phyloP scores from a whole-genome alignment of 2,888 invertebrate genomes.

The Eristalis tenax region DNA sequence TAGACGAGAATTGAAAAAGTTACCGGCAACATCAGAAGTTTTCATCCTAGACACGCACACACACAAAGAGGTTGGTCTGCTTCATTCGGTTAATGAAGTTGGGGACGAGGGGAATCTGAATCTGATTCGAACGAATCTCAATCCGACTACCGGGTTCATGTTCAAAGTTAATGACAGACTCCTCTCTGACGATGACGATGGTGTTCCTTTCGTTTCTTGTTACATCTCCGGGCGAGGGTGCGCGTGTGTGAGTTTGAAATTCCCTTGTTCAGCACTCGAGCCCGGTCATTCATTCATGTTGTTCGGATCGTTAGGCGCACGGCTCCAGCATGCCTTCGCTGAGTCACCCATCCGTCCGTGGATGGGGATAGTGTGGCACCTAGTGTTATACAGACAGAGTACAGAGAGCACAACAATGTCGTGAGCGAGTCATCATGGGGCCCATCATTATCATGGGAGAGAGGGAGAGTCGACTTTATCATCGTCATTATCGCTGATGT shows the following conservation, averaged over 20 bases:
- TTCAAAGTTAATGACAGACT: conserved; percentile 56
- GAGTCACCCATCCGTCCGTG: conserved; percentile 30
- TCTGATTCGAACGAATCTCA: background rate
- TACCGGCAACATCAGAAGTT: conserved; percentile 34
- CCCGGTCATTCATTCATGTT: conserved; percentile 44
- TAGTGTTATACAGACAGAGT: no score
- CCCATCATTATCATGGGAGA: conserved; percentile 46
- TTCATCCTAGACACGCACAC: conserved; percentile 4
- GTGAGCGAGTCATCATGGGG: conserved; percentile 37
- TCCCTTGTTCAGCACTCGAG: conserved; percentile 3
- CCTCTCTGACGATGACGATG: conserved; percentile 22
- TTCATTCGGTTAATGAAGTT: background rate
- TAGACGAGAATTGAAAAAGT: conserved; percentile 71
- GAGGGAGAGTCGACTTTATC: conserved; percentile 50
- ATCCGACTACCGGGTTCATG: conserved; percentile 19
- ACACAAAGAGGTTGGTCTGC: background rate
- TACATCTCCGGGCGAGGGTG: background rate
- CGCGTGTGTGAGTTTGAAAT: no score
- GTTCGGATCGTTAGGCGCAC: conserved; percentile 59
- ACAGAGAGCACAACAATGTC: conserved; percentile 25
- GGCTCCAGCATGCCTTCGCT: background rate
- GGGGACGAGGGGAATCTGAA: background rate
- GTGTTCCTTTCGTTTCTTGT: background rate
- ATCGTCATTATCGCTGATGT: conserved; percentile 68
- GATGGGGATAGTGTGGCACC: no score